Percentiles rank a stretch among this genome's conserved stretches.
These are phyloP conservation scores for Thunnus thynnus DNA, from an alignment of 2,113 vertebrate genomes.

Conservation along the genomic window DNA sequence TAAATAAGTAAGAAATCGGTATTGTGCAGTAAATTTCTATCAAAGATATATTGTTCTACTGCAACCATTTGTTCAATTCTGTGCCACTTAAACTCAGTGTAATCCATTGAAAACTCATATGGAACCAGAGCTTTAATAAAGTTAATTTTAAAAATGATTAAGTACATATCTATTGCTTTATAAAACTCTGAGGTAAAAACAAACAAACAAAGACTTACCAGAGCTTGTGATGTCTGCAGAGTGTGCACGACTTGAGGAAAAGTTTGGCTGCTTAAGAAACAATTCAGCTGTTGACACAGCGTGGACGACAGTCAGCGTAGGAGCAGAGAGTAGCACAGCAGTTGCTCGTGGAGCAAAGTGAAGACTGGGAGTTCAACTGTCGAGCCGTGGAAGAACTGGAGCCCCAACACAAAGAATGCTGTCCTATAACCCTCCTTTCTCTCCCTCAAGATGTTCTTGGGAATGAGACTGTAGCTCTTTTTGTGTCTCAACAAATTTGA, in stretches of 20 bases:
- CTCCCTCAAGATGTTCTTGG: slow-evolving; percentile 68
- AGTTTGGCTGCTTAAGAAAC: not conserved
- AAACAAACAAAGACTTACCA: slow-evolving; percentile 51
- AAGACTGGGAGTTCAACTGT: slow-evolving; percentile 34
- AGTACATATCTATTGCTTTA: not conserved
- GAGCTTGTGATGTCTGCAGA: slow-evolving; percentile 25
- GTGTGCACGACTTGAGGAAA: slow-evolving; percentile 1
- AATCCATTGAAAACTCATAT: not conserved
- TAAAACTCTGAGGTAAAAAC: not conserved
- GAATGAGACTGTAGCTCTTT: slow-evolving; percentile 78
- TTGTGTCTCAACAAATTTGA: slow-evolving; percentile 85
- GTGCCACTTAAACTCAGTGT: not conserved
- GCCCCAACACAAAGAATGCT: slow-evolving; percentile 49
- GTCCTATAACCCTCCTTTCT: slow-evolving; percentile 61
- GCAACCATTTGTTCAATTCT: not conserved
- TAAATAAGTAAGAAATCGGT: no score
- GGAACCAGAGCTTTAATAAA: not conserved
- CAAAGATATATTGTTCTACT: not conserved
- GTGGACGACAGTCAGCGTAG: slow-evolving; percentile 38
- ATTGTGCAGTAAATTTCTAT: no score
- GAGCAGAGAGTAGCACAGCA: slow-evolving; percentile 37
- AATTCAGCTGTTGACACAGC: slow-evolving; percentile 5
- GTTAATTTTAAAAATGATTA: not conserved
- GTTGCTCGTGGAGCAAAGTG: slow-evolving; percentile 11
- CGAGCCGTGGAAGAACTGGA: slow-evolving; percentile 28